A percentile compares a stretch with the other conserved stretches of the same genome.
Conservation (phyloP, 1,140 invertebrate species). For the Aplysia californica region DNA sequence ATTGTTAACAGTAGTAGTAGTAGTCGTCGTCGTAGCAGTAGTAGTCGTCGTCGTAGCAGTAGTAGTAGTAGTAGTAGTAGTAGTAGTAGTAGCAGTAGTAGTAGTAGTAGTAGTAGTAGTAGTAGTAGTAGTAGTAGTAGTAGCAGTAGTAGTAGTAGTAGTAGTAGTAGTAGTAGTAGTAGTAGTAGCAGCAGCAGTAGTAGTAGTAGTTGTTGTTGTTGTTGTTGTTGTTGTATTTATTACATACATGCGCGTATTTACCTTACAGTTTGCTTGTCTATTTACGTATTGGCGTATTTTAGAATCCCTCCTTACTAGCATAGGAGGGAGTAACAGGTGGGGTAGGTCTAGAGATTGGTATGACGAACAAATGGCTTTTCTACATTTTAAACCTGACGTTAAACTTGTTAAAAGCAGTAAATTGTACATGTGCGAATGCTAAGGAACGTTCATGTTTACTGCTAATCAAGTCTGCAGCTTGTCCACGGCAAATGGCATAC, state of each 20-base stretch:
- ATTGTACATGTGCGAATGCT: too few relatives aligned
- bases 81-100: constrained; percentile 32
- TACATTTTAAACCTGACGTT: too few relatives aligned
- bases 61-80: constrained; percentile 33
- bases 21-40: constrained; percentile 31
- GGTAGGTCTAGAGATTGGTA: too few relatives aligned
- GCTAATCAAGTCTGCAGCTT: too few relatives aligned
- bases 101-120: constrained; percentile 33
- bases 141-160: constrained; percentile 30
- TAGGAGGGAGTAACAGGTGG: neutral
- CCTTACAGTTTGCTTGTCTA: too few relatives aligned
- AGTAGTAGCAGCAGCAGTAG: constrained; percentile 29
- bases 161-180: constrained; percentile 30
- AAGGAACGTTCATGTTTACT: too few relatives aligned
- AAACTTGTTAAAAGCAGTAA: too few relatives aligned
- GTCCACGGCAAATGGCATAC: too few relatives aligned
- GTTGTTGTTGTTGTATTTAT: constrained; percentile 19
- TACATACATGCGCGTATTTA: too few relatives aligned
- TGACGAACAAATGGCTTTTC: too few relatives aligned
- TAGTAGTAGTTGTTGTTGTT: constrained; percentile 26
- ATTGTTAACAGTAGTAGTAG: constrained; percentile 25
- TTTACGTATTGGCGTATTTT: too few relatives aligned
- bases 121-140: constrained; percentile 32
- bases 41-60: constrained; percentile 31
- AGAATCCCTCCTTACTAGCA: too few relatives aligned